Evolutionary conservation across 2,113 vertebrate genomes (phyloP).

Genomic region (Alethe castanea): DNA sequence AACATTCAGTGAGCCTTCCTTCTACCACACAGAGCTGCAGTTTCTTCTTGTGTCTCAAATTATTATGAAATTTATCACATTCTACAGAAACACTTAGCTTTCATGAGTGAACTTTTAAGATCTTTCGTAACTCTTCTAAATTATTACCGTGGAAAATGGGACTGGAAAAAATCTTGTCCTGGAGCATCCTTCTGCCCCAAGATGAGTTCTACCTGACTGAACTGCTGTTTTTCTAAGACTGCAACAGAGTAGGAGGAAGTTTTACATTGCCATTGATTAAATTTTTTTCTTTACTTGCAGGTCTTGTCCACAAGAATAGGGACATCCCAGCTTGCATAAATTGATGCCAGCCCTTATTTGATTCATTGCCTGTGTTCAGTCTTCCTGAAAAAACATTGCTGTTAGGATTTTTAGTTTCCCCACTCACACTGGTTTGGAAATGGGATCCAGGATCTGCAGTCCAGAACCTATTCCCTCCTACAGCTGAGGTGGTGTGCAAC

Average conservation of each 20-base stretch:
- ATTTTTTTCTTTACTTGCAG: constrained; percentile 22
- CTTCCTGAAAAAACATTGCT: not conserved
- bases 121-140: not conserved
- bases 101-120: not conserved
- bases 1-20: not conserved
- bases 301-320: not conserved
- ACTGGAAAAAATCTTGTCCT: not conserved
- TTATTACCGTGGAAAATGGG: fast-evolving
- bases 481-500: not conserved
- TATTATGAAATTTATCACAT: constrained; percentile 11
- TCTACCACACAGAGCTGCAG: not conserved
- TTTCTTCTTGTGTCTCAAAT: not conserved
- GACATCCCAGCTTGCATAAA: not conserved
- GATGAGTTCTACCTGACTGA: not conserved
- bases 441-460: fast-evolving
- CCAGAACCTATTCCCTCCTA: not conserved
- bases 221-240: not conserved
- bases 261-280: not conserved
- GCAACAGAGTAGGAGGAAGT: not conserved
- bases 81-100: constrained; percentile 2
- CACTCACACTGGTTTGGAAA: not conserved
- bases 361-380: not conserved
- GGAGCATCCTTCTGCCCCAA: not conserved
- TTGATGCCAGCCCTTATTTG: not conserved
- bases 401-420: not conserved